These are phyloP conservation scores for Hydropsyche tenuis DNA, from an alignment of 1,140 invertebrate genomes.

Conservation along the genomic window DNA sequence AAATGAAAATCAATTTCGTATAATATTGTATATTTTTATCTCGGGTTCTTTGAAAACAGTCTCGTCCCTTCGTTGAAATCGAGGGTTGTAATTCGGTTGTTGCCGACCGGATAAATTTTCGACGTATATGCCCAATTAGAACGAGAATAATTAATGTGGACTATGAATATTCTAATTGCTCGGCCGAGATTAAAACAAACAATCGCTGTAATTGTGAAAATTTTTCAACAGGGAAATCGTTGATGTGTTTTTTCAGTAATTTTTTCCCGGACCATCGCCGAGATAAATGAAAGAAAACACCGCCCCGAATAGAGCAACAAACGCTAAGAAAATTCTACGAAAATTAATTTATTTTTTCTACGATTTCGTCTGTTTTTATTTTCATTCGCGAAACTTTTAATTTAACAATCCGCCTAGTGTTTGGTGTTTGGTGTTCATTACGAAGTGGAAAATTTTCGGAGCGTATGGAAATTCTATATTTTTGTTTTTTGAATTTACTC, in stretches of 20 bases:
- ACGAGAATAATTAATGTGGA: neutral
- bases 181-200: neutral
- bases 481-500: too few species aligned
- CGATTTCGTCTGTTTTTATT: neutral
- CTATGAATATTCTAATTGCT: neutral
- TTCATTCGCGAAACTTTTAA: neutral
- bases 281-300: conserved; percentile 20
- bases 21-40: neutral
- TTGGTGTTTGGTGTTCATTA: too few species aligned
- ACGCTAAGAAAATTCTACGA: neutral
- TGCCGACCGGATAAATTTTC: neutral
- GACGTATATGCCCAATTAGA: neutral
- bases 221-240: neutral
- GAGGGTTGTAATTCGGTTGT: neutral
- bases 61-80: neutral
- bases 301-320: neutral
- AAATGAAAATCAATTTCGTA: neutral
- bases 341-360: conserved; percentile 2
- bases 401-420: too few species aligned
- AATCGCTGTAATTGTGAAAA: neutral
- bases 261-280: neutral
- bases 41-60: neutral
- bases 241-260: conserved; percentile 6
- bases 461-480: too few species aligned
- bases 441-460: too few species aligned